phyloP scores from a whole-genome alignment of 1,140 invertebrate species.

The Hycleus phaleratus region DNA sequence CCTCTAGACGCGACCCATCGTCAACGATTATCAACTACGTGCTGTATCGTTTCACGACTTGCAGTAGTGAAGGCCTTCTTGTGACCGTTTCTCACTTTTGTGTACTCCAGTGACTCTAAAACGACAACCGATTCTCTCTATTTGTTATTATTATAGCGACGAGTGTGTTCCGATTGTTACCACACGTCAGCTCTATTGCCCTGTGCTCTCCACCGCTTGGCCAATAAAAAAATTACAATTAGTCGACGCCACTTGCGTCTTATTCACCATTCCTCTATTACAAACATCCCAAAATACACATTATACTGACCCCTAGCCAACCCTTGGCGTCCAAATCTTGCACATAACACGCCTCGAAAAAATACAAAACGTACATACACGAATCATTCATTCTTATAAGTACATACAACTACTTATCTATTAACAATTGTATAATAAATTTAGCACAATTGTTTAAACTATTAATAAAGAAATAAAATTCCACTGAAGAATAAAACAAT shows the following conservation, averaged over 20 bases:
- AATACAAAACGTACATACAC: too few species aligned
- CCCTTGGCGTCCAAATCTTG: not conserved
- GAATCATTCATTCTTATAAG: not conserved
- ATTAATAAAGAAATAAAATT: too few species aligned
- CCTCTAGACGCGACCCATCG: not conserved
- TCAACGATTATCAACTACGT: conserved; percentile 1
- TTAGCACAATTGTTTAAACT: conserved; percentile 10
- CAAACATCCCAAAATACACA: not conserved
- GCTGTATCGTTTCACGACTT: conserved; percentile 3
- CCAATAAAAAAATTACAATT: too few species aligned
- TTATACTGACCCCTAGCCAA: too few species aligned
- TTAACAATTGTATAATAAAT: conserved; percentile 7
- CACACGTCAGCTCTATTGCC: not conserved
- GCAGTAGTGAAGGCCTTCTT: conserved; percentile 5
- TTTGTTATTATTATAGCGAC: too few species aligned
- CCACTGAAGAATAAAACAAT: too few species aligned
- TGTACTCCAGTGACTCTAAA: conserved; percentile 10
- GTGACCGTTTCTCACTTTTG: not conserved
- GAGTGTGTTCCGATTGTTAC: too few species aligned
- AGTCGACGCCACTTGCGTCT: not conserved
- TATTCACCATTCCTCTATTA: conserved; percentile 3
- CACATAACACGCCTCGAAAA: too few species aligned
- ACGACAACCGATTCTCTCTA: not conserved
- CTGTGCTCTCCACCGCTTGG: not conserved
- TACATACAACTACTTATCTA: not conserved